Conservation (phyloP, 2,113 vertebrate genomes). For the Gobius niger region DNA sequence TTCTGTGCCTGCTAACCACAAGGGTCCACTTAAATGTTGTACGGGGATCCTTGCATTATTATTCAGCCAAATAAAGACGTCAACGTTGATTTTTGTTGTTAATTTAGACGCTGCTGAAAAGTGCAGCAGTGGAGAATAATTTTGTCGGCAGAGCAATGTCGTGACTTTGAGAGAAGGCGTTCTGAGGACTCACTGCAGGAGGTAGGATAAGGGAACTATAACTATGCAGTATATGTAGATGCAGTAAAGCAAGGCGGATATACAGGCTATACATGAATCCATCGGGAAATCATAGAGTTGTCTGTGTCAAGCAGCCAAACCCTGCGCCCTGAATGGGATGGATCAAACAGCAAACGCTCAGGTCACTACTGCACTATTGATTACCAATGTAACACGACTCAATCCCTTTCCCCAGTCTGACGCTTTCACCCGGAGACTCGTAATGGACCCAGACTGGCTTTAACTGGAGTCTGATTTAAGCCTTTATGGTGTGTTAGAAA, state of each 20-base stretch:
- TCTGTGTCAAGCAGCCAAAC: conserved; percentile 55
- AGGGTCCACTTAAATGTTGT: background rate
- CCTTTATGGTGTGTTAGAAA: background rate
- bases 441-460: conserved; percentile 7
- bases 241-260: conserved; percentile 34
- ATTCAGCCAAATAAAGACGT: conserved; percentile 14
- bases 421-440: conserved; percentile 27
- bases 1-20: background rate
- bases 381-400: conserved; percentile 72
- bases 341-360: conserved; percentile 64
- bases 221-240: conserved; percentile 19
- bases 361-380: conserved; percentile 76
- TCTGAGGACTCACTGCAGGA: conserved; percentile 5
- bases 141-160: background rate
- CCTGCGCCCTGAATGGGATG: conserved; percentile 67
- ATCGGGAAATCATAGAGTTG: conserved; percentile 65
- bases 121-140: conserved; percentile 6
- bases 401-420: conserved; percentile 63
- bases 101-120: conserved; percentile 13
- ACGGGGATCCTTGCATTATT: background rate
- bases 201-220: conserved; percentile 10
- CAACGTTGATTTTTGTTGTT: conserved; percentile 29
- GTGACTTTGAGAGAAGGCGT: conserved; percentile 28
- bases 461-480: conserved; percentile 1
- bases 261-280: conserved; percentile 21